These are phyloP conservation scores for Triplophysa siluroides DNA, from an alignment of 2,113 vertebrate genomes.

Conservation along the genomic window DNA sequence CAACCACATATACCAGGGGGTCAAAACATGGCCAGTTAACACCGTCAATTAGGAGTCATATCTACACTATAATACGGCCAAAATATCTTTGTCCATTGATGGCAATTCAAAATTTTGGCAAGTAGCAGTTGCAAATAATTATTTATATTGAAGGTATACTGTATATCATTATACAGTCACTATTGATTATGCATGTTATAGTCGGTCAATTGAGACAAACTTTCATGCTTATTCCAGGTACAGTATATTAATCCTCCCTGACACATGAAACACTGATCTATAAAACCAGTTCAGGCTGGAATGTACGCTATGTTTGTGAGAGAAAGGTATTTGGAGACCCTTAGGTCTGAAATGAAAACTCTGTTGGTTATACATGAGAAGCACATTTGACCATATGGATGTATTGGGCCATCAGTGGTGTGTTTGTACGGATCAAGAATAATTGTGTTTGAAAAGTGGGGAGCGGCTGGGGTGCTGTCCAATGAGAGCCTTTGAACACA, in stretches of 20 bases:
- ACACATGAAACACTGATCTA: conserved; percentile 39
- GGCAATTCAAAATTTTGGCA: too few species aligned
- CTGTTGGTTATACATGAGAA: conserved; percentile 59
- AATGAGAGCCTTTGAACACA: conserved; percentile 51
- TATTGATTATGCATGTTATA: too few species aligned
- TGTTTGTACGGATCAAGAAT: conserved; percentile 55
- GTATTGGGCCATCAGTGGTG: conserved; percentile 47
- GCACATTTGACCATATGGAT: conserved; percentile 57
- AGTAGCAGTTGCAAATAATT: too few species aligned
- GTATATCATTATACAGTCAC: too few species aligned
- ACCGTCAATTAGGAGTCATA: too few species aligned
- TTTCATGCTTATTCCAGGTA: too few species aligned
- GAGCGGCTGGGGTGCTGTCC: conserved; percentile 49
- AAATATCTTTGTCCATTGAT: too few species aligned
- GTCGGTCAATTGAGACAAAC: too few species aligned
- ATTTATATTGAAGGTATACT: too few species aligned
- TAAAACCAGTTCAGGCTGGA: conserved; percentile 30
- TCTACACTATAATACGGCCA: too few species aligned
- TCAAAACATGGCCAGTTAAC: too few species aligned
- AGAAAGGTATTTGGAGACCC: conserved; percentile 8
- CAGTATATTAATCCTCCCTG: neutral
- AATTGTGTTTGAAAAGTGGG: conserved; percentile 65
- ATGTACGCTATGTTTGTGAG: neutral
- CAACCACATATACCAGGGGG: neutral
- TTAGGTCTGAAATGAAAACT: conserved; percentile 53